These are phyloP conservation scores for Planococcus citri DNA, from an alignment of 1,140 invertebrate species.

Conservation along the genomic window DNA sequence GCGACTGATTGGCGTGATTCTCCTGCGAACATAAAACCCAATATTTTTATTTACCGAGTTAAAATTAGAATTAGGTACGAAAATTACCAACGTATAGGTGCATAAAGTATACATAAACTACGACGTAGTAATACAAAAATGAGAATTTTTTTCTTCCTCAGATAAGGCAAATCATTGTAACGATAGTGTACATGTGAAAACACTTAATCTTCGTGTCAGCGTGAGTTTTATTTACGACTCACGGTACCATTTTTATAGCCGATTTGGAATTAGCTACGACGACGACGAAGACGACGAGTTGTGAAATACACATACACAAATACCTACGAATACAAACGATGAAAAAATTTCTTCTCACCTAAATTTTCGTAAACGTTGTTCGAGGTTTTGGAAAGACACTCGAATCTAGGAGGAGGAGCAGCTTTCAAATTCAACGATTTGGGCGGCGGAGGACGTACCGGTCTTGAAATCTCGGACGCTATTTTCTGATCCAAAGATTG, in stretches of 20 bases:
- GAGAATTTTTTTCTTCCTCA: too few species aligned
- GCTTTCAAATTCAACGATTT: slow-evolving; percentile 19
- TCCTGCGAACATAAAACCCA: slow-evolving; percentile 38
- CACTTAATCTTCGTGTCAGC: not conserved
- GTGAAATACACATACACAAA: too few species aligned
- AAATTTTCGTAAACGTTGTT: slow-evolving; percentile 31
- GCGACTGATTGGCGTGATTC: slow-evolving; percentile 62
- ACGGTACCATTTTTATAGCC: not conserved
- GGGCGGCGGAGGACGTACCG: slow-evolving; percentile 24
- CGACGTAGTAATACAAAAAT: too few species aligned
- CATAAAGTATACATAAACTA: too few species aligned
- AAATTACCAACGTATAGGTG: not conserved
- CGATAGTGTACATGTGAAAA: too few species aligned
- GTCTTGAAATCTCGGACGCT: not conserved
- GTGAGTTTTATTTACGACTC: not conserved
- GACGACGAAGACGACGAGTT: too few species aligned
- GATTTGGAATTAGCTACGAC: too few species aligned
- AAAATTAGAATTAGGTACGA: not conserved
- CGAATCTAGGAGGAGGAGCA: slow-evolving; percentile 6
- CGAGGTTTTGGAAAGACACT: slow-evolving; percentile 5
- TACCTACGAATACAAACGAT: too few species aligned
- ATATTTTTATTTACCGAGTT: not conserved
- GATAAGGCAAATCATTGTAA: too few species aligned
- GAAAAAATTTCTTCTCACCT: slow-evolving; percentile 30
- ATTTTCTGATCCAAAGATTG: slow-evolving; percentile 29